Evolutionary conservation across 1,140 invertebrate genomes (phyloP).

Genomic region (Neodiprion fabricii): DNA sequence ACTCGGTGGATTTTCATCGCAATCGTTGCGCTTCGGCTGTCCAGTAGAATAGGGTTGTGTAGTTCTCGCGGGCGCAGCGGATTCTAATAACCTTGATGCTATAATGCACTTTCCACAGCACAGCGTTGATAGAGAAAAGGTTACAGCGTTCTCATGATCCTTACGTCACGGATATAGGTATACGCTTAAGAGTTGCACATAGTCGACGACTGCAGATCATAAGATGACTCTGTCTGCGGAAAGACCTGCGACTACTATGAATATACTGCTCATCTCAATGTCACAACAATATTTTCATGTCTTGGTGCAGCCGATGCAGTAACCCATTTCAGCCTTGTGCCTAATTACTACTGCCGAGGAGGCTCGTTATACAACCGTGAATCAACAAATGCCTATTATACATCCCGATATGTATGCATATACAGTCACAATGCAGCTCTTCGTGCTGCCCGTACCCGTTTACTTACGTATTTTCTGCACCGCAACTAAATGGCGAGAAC

Average conservation of each 20-base stretch:
- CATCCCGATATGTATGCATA: background rate
- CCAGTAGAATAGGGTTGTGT: too few relatives aligned
- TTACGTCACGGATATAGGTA: background rate
- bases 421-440: background rate
- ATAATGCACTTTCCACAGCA: slow-evolving; percentile 1
- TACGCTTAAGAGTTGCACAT: too few relatives aligned
- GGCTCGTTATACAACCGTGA: background rate
- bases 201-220: too few relatives aligned
- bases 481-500: too few relatives aligned
- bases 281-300: background rate
- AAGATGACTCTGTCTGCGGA: too few relatives aligned
- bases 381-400: background rate
- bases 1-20: too few relatives aligned
- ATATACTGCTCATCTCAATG: background rate
- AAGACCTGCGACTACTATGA: too few relatives aligned
- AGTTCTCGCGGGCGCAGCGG: too few relatives aligned
- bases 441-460: too few relatives aligned
- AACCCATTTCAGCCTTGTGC: background rate
- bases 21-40: too few relatives aligned
- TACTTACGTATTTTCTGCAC: too few relatives aligned
- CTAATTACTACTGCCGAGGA: background rate
- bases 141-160: background rate
- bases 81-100: background rate
- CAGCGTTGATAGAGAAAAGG: background rate
- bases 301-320: background rate